Conservation (phyloP, 64 coral and sea anemone genomes). For the Actinia tenebrosa region DNA sequence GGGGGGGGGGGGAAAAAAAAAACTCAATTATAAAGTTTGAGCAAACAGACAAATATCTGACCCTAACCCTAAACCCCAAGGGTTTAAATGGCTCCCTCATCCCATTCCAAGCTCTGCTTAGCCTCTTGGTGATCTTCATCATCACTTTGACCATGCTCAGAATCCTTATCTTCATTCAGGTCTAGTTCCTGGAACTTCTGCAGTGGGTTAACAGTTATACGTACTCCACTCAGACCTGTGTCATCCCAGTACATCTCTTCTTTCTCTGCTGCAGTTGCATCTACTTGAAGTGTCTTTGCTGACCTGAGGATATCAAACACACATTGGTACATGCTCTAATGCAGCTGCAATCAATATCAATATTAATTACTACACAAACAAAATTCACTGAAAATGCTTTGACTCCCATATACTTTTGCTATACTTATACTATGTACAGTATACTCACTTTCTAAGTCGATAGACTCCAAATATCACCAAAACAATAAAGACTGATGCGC, state of each 20-base stretch:
- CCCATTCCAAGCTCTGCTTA: constrained; percentile 78
- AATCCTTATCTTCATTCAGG: constrained; percentile 80
- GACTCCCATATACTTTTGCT: background rate
- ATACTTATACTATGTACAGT: background rate
- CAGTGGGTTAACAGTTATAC: constrained; percentile 85
- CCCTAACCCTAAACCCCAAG: no score
- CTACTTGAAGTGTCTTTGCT: constrained; percentile 52
- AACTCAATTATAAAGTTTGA: background rate
- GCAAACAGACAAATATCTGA: background rate
- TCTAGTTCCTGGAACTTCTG: constrained; percentile 93
- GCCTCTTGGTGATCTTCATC: constrained; percentile 59
- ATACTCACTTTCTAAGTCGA: constrained; percentile 72
- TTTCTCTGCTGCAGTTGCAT: constrained; percentile 43
- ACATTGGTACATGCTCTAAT: background rate
- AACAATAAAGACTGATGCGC: constrained; percentile 55
- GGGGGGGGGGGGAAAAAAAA: background rate
- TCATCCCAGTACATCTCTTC: constrained; percentile 95
- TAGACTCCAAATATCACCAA: constrained; percentile 66
- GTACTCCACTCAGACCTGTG: constrained; percentile 79
- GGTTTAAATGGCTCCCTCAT: constrained; percentile 69
- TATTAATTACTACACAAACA: no score
- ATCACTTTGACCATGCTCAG: constrained; percentile 62
- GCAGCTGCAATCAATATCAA: no score
- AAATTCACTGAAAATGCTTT: background rate
- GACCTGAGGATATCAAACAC: constrained; percentile 9